A percentile compares a stretch with the other conserved stretches of the same genome.
Conservation (phyloP, 2,797 vertebrate genomes). For the Pipistrellus kuhlii region DNA sequence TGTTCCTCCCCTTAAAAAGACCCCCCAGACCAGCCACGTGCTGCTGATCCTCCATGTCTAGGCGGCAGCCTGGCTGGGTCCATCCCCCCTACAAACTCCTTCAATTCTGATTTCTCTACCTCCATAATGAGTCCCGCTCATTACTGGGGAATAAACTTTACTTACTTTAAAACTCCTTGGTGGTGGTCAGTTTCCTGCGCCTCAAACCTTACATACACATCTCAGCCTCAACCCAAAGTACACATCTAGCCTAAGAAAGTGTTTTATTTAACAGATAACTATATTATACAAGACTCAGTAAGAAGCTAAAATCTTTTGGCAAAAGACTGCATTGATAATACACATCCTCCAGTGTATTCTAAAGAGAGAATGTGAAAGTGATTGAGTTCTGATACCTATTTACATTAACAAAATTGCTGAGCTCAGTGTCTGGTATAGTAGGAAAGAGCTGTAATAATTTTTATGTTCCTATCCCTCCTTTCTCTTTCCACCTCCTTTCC, state of each 20-base stretch:
- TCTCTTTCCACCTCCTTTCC: background rate
- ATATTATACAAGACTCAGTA: background rate
- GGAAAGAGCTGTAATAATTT: background rate
- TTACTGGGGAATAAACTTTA: too few species aligned
- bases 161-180: too few species aligned
- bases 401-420: background rate
- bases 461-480: background rate
- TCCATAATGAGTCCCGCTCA: too few species aligned
- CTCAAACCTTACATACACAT: background rate
- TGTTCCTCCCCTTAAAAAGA: too few species aligned
- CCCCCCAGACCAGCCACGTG: too few species aligned
- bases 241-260: background rate
- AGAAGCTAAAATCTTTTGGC: background rate
- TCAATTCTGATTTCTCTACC: too few species aligned
- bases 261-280: background rate
- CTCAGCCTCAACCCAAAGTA: background rate
- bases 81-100: too few species aligned
- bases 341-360: background rate
- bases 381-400: conserved; percentile 32
- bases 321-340: background rate
- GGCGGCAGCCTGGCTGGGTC: too few species aligned
- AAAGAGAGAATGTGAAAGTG: background rate
- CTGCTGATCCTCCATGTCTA: too few species aligned
- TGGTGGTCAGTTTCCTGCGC: too few species aligned
- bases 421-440: background rate